Conservation (phyloP, 2,888 invertebrate genomes). For the Cremastinae sp. region DNA sequence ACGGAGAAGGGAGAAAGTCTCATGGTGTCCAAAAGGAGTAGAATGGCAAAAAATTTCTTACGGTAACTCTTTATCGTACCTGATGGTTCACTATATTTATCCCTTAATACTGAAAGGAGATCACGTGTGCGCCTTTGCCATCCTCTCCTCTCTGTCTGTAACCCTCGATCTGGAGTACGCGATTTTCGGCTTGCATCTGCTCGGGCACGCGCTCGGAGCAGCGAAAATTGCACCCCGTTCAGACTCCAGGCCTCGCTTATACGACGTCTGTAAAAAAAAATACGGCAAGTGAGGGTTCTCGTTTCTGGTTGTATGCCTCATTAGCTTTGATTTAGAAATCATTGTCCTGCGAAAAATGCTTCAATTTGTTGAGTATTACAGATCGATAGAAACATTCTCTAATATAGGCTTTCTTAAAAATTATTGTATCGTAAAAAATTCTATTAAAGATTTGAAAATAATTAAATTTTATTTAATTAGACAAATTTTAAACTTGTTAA, state of each 20-base stretch:
- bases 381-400: no score
- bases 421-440: no score
- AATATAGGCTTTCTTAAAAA: no score
- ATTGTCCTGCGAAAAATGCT: not conserved
- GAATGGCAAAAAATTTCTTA: conserved; percentile 60
- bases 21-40: conserved; percentile 58
- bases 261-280: conserved; percentile 56
- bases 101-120: conserved; percentile 43
- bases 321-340: conserved; percentile 12
- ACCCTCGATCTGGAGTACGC: conserved; percentile 55
- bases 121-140: conserved; percentile 51
- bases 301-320: conserved; percentile 17
- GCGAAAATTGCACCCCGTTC: conserved; percentile 53
- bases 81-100: conserved; percentile 69
- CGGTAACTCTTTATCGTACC: conserved; percentile 69
- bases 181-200: conserved; percentile 71
- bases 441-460: no score
- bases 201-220: conserved; percentile 70
- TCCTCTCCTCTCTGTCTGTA: conserved; percentile 27
- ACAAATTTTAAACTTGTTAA: no score
- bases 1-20: conserved; percentile 56
- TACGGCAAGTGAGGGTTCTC: conserved; percentile 39
- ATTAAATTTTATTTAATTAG: no score
- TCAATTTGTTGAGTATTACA: conserved; percentile 38
- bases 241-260: conserved; percentile 4